These are phyloP conservation scores for Microtus montanus DNA, from an alignment of 2,113 vertebrate species.

Conservation along the genomic window DNA sequence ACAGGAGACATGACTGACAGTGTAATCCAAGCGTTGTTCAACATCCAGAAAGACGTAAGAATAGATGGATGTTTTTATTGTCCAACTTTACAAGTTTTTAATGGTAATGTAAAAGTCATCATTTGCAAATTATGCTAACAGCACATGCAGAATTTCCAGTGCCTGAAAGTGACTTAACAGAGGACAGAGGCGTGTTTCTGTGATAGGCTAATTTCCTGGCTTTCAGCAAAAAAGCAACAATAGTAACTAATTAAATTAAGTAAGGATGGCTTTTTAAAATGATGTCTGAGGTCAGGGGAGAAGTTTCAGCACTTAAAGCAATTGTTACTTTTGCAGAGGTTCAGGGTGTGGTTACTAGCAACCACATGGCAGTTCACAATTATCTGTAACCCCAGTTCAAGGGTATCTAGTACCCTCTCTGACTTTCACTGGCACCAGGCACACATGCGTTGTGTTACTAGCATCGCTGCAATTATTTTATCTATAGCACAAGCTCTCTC, in stretches of 20 bases:
- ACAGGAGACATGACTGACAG: background rate
- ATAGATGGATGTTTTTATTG: background rate
- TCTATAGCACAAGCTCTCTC: no score
- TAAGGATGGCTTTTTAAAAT: background rate
- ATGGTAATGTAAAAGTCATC: background rate
- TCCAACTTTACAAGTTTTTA: background rate
- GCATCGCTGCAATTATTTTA: no score
- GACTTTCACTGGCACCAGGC: no score
- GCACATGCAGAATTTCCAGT: background rate
- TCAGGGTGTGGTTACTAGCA: no score
- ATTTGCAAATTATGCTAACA: constrained; percentile 20
- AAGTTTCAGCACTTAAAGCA: no score
- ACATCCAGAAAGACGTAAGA: background rate
- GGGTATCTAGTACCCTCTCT: no score
- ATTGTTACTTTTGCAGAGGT: no score
- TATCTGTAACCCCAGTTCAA: no score
- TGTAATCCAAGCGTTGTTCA: background rate
- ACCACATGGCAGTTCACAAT: no score
- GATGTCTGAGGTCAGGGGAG: no score
- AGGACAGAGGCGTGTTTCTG: background rate
- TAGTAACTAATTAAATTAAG: background rate
- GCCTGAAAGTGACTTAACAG: background rate
- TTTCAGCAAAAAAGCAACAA: background rate
- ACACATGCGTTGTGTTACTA: no score
- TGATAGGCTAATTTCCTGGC: background rate